These are phyloP conservation scores for Linhomoeus sp. DNA, from an alignment of 2,888 invertebrate genomes.

Conservation along the genomic window DNA sequence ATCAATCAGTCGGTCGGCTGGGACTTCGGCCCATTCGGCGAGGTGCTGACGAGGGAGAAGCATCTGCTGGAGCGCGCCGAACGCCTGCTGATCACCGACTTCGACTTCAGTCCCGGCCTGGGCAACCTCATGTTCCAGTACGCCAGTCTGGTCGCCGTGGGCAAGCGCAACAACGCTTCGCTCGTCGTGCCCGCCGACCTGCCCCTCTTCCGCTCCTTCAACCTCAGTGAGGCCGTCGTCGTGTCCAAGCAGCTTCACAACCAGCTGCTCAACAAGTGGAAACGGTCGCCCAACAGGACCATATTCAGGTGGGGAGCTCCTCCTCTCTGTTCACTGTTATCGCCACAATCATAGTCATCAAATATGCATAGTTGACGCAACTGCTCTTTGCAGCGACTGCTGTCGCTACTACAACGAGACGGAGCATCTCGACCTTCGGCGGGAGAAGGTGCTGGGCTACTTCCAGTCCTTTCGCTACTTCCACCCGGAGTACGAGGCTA, in stretches of 20 bases:
- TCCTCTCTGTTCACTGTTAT: too few species aligned
- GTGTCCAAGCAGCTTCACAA: too few species aligned
- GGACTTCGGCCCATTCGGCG: too few species aligned
- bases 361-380: too few species aligned
- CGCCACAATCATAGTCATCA: too few species aligned
- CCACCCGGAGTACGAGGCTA: not conserved
- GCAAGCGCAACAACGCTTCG: slow-evolving; percentile 9
- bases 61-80: too few species aligned
- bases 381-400: slow-evolving; percentile 7
- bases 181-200: slow-evolving; percentile 18
- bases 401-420: slow-evolving; percentile 10
- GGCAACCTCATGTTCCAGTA: slow-evolving; percentile 25
- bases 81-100: not conserved
- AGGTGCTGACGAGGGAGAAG: too few species aligned
- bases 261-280: too few species aligned
- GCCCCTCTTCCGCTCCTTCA: slow-evolving; percentile 6
- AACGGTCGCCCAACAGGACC: too few species aligned
- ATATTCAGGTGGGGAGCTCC: too few species aligned
- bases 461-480: slow-evolving; percentile 17
- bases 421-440: not conserved
- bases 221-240: not conserved
- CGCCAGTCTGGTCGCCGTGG: slow-evolving; percentile 14
- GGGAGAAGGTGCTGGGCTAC: slow-evolving; percentile 11
- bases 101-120: slow-evolving; percentile 13
- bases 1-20: too few species aligned